Evolutionary conservation across 2,888 invertebrate genomes (phyloP), one percentile per base, ranked within the genome.

Genomic region (Aphodius sticticus): DNA sequence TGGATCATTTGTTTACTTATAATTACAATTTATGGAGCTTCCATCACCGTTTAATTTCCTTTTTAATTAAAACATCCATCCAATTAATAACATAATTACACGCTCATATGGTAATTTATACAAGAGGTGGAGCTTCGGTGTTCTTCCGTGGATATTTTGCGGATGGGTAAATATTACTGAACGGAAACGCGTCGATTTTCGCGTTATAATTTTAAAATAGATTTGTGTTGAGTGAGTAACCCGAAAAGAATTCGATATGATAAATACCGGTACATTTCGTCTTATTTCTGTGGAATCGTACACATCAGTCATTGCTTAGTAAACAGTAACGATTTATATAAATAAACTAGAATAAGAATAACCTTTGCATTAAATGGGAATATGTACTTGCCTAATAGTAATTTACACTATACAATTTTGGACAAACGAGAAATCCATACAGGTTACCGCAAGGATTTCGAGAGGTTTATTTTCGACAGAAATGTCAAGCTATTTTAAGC

Each of bases 401-500:
- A 53, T 53, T 53, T 53, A 9, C 53, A 53, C 1, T 53, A 12
- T 53, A 53, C 53, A 53, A 9, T 53, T 53, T 53, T 53, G 7
- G 53, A 3, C 53, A 53, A 53, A 53, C 12, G 12, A 53, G 12
- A 53, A 53, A 26, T 9, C 53, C 7, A 53, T 12, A 53, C 12
- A 53, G 53, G 53, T 53, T 53, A 53, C 53, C 53, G 7, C 53
- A 53, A 53, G 53, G 53, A 53, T 53, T 53, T 53, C 6, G 9
- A 53, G 26, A 53, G 53, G 53, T 53, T 53, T 53, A 53, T 53
- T 12, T 53, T 53, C 26, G 53, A 12, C 53, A 53, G 53, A 53
- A 53, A 53, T 53, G 53, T 53, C 53, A 53, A 53, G 53, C 53
- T 53, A 53, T 53, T 53, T 53, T 53, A 53, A 53, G 53, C 53